Evolutionary conservation across 2,888 invertebrate genomes (phyloP).

Genomic region (Drosophila paranaensis): DNA sequence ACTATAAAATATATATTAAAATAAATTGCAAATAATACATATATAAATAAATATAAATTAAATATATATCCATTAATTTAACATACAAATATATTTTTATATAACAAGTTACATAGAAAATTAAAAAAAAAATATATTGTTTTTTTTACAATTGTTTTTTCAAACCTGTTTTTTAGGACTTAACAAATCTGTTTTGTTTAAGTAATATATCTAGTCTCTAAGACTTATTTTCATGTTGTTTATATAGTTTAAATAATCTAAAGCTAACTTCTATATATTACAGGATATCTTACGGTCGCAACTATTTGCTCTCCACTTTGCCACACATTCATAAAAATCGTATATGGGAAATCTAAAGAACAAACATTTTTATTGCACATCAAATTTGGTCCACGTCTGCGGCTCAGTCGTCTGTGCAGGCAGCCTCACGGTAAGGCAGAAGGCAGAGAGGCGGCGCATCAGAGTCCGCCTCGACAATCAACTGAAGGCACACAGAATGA

Average conservation of each 20-base stretch:
- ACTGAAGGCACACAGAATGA: conserved; percentile 10
- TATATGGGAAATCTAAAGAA: conserved; percentile 50
- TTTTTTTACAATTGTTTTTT: too few relatives aligned
- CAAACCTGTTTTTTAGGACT: too few relatives aligned
- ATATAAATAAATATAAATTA: too few relatives aligned
- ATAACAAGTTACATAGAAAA: too few relatives aligned
- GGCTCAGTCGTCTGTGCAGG: conserved; percentile 46
- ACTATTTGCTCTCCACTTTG: not conserved
- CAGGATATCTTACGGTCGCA: conserved; percentile 22
- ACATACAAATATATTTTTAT: too few relatives aligned
- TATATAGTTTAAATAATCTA: not conserved
- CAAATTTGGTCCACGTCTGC: conserved; percentile 56
- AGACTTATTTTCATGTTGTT: not conserved
- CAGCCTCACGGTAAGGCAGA: not conserved
- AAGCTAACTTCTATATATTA: not conserved
- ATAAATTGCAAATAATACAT: not conserved
- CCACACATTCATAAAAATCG: conserved; percentile 45
- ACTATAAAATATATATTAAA: too few relatives aligned
- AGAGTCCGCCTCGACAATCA: conserved; percentile 35
- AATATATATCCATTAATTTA: too few relatives aligned
- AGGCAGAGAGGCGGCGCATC: not conserved
- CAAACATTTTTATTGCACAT: conserved; percentile 72
- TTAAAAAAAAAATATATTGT: too few relatives aligned
- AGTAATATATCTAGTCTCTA: too few relatives aligned
- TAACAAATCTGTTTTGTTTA: too few relatives aligned